Base-by-base conservation (phyloP, 2,113 vertebrate species). In the Saccopteryx leptura region DNA sequence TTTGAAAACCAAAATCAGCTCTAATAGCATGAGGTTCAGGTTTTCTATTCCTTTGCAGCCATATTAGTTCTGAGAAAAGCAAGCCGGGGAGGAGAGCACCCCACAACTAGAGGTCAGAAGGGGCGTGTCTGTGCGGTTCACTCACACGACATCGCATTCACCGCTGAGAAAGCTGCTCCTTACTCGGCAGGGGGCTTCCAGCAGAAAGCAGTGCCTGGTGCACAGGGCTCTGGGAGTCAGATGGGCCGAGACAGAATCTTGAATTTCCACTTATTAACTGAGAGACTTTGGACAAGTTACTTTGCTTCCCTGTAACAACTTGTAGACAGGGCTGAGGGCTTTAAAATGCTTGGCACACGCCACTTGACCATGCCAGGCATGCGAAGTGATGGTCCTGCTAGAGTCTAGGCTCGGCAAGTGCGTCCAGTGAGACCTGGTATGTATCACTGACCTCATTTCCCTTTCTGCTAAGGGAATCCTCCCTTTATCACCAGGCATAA, bases 281-380 rank as follows among this genome's bases (percentile, higher is more conserved):
- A 9, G 68, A 84, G 33, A 61, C 12, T 83, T 63, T 56, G 75
- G 56, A 3, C 14, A 60, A 87, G 65, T 52, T 46, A 26, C 39
- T 81, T 94, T 66, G 24, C 82, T 92, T 85, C 31, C 72, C 52
- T 15, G 33, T 6, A 81, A 21, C 39, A 61, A 21, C 48, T 68
- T n/a, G 50, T 54, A 76, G 90, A 80, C 23, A 9, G 88, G 31
- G 24, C 3, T 5, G 63, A 74, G 31, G 93, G 46, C 52, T 24
- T 66, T 50, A 13, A 78, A 60, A 46, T 2, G 2, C 69, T 13
- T n/a, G 33, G 56, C 5, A 1, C 7, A 9, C 3, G 11, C 56
- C 50, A 4, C 8, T 9, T 10, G 9, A 11, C 7, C 2, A 0
- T 2, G 15, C 18, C 65, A 17, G 63, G 4, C 39, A n/a, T 28